phyloP scores from a whole-genome alignment of 2,888 invertebrate species.

The Epistrophella euchroma region DNA sequence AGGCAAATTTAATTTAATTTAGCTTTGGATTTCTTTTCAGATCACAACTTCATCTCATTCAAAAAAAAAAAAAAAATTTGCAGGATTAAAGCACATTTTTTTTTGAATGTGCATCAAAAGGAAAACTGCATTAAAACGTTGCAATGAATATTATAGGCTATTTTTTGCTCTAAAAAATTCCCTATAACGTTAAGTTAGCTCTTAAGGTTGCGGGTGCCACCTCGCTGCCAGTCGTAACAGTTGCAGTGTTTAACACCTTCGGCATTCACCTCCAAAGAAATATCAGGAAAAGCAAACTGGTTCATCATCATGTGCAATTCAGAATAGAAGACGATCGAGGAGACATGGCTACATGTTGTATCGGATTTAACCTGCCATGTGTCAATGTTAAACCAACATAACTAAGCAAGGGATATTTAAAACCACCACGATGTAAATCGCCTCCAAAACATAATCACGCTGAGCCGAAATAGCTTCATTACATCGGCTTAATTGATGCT shows the following conservation, averaged over 20 bases:
- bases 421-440: constrained; percentile 62
- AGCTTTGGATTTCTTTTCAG: too few relatives aligned
- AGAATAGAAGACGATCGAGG: constrained; percentile 22
- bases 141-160: constrained; percentile 19
- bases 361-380: constrained; percentile 64
- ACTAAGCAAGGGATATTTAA: constrained; percentile 33
- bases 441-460: constrained; percentile 73
- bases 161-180: constrained; percentile 23
- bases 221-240: constrained; percentile 37
- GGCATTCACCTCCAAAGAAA: constrained; percentile 56
- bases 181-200: not conserved
- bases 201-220: constrained; percentile 44
- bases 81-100: constrained; percentile 25
- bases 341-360: constrained; percentile 62
- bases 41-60: not conserved
- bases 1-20: too few relatives aligned
- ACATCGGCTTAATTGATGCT: constrained; percentile 75
- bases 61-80: too few relatives aligned
- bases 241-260: constrained; percentile 69
- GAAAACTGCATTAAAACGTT: constrained; percentile 31
- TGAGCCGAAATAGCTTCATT: constrained; percentile 76
- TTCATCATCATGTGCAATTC: constrained; percentile 41
- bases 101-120: constrained; percentile 7
- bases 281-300: constrained; percentile 65
- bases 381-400: constrained; percentile 67